A percentile compares a stretch with the other conserved stretches of the same genome.
These are phyloP conservation scores for Gallirallus australis DNA, from an alignment of 2,797 vertebrate genomes.

Conservation along the genomic window DNA sequence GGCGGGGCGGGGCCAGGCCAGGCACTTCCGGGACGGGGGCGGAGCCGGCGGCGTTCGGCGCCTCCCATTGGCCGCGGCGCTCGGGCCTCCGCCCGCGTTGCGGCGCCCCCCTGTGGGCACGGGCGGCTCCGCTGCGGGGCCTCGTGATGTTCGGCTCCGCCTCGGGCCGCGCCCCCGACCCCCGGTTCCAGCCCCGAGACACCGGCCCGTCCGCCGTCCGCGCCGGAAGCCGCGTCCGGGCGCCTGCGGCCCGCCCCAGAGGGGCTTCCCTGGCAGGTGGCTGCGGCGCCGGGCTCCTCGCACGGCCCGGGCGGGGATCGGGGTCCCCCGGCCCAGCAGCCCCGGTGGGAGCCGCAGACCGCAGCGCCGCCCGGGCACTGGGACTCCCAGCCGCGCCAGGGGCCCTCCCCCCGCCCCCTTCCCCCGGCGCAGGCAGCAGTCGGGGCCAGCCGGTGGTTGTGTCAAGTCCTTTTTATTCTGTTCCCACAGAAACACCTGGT, in stretches of 20 bases:
- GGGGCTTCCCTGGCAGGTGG: neutral
- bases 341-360: neutral
- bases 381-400: no score
- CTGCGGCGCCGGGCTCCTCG: neutral
- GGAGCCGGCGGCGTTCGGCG: fast-evolving
- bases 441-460: slow-evolving; percentile 57
- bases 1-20: no score
- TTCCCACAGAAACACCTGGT: slow-evolving; percentile 94
- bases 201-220: no score
- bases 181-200: no score
- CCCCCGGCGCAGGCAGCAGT: neutral
- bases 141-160: fast-evolving
- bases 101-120: neutral
- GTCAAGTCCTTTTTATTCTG: slow-evolving; percentile 91
- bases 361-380: neutral
- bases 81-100: fast-evolving
- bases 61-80: neutral
- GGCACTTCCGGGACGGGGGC: neutral
- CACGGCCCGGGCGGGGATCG: fast-evolving
- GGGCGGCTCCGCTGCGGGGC: neutral
- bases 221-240: neutral
- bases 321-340: neutral
- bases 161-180: fast-evolving
- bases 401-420: no score
- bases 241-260: neutral